Evolutionary conservation across 2,113 vertebrate species (phyloP).

Genomic region (Heptranchias perlo): DNA sequence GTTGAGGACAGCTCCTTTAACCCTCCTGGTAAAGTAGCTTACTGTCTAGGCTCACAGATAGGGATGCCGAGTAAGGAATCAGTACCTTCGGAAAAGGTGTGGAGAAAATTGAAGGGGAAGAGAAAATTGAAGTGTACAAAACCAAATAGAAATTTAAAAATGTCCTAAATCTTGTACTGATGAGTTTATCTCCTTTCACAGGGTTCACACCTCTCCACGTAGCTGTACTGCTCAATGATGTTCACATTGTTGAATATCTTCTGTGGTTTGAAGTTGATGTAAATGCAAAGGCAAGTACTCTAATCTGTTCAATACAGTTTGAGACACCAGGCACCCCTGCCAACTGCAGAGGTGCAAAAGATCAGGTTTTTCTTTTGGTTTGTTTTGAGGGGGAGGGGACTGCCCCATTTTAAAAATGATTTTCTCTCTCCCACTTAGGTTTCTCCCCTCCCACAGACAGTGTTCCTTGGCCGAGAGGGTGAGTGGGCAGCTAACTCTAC

Average conservation of each 20-base stretch:
- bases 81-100: not conserved
- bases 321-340: not conserved
- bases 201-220: constrained; percentile 44
- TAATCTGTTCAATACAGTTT: not conserved
- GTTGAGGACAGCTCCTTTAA: not conserved
- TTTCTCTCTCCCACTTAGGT: not conserved
- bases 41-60: not conserved
- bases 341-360: not conserved
- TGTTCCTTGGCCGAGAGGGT: not conserved
- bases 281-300: constrained; percentile 57
- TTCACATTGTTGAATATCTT: constrained; percentile 57
- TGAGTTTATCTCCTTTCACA: not conserved
- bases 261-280: constrained; percentile 55
- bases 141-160: not conserved
- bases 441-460: not conserved
- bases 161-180: not conserved
- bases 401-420: not conserved
- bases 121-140: not conserved
- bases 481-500: too few species aligned
- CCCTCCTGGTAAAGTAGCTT: not conserved
- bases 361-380: not conserved
- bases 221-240: constrained; percentile 57
- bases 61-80: not conserved
- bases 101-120: not conserved
- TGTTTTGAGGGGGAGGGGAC: not conserved